Conservation (phyloP, 2,888 invertebrate genomes). For the Thymelicus sylvestris region DNA sequence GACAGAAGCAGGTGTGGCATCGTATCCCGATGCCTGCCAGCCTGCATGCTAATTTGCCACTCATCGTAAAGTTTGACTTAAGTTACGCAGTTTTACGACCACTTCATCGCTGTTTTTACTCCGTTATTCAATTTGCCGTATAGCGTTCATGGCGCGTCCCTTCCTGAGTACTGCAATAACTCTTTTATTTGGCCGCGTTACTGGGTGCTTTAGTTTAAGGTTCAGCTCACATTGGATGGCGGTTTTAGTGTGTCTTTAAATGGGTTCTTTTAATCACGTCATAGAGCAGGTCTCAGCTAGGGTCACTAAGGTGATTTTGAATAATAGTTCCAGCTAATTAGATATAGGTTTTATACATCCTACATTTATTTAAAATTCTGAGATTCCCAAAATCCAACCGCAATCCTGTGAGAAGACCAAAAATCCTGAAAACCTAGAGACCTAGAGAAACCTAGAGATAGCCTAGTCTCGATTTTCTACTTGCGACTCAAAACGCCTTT, state of each 20-base stretch:
- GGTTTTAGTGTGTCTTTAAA: neutral
- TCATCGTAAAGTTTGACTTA: neutral
- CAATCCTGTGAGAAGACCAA: too few species aligned
- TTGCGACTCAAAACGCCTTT: too few species aligned
- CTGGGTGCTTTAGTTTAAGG: neutral
- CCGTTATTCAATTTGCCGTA: conserved; percentile 24
- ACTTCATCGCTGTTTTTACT: conserved; percentile 13
- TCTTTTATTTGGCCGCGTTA: conserved; percentile 19
- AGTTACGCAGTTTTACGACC: conserved; percentile 1
- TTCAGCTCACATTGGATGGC: conserved; percentile 4
- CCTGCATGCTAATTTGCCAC: neutral
- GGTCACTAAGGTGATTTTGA: too few species aligned
- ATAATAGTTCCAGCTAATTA: too few species aligned
- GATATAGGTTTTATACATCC: too few species aligned
- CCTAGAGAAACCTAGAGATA: too few species aligned
- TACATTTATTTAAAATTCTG: too few species aligned
- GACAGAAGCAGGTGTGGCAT: neutral
- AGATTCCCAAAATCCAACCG: too few species aligned
- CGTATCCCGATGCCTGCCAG: neutral
- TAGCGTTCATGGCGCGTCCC: conserved; percentile 5
- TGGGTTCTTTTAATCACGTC: too few species aligned
- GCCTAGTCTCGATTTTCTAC: too few species aligned
- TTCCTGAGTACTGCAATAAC: conserved; percentile 15
- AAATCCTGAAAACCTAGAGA: too few species aligned
- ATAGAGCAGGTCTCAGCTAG: too few species aligned